Conservation (phyloP, 2,113 vertebrate species). For the Cinclus cinclus region DNA sequence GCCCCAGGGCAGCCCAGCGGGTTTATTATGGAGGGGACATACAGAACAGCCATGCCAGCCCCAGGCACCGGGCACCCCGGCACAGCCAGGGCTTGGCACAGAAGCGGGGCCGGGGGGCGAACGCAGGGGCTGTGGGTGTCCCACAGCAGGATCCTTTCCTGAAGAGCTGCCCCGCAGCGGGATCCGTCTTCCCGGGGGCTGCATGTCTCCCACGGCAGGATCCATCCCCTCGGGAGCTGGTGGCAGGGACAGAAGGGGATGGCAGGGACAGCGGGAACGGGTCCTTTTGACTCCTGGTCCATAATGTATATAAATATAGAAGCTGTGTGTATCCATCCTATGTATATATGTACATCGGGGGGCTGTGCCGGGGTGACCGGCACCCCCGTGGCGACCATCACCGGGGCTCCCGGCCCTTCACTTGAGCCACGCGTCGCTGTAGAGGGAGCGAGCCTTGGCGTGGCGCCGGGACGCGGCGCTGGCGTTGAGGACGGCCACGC, state of each 20-base stretch:
- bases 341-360: slow-evolving; percentile 72
- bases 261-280: background rate
- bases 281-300: background rate
- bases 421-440: slow-evolving; percentile 51
- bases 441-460: slow-evolving; percentile 72
- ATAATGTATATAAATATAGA: slow-evolving; percentile 70
- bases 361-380: background rate
- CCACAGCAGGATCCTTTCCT: background rate
- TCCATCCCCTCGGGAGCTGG: background rate
- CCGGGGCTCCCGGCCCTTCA: background rate
- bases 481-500: slow-evolving; percentile 88
- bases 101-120: background rate
- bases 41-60: background rate
- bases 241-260: background rate
- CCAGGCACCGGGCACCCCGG: background rate
- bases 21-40: background rate
- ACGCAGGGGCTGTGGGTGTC: background rate
- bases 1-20: background rate
- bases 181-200: background rate
- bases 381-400: background rate
- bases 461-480: slow-evolving; percentile 68
- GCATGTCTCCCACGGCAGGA: background rate
- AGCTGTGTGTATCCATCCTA: slow-evolving; percentile 43
- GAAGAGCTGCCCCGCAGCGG: background rate
- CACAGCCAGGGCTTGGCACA: slow-evolving; percentile 22